Conservation (phyloP, 2,113 vertebrate species). For the Calidris pygmaea region DNA sequence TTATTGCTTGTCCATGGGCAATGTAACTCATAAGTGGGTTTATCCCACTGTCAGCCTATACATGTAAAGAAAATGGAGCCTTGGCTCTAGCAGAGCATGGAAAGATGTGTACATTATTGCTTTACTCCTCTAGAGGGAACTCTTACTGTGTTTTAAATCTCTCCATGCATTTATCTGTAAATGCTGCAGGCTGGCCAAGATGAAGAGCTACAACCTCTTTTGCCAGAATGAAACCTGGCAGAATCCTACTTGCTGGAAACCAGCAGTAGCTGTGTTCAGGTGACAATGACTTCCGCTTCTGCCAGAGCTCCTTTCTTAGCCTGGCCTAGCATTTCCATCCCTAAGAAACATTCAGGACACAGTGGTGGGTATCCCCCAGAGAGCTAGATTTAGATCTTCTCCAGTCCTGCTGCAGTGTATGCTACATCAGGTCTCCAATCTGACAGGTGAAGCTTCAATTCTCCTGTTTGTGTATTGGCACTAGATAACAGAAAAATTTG, state of each 20-base stretch:
- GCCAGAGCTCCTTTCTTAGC: not conserved
- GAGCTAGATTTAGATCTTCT: not conserved
- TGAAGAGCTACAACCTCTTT: not conserved
- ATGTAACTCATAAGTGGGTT: not conserved
- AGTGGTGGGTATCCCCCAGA: not conserved
- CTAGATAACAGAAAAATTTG: not conserved
- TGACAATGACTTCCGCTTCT: not conserved
- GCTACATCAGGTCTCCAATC: not conserved
- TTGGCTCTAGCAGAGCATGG: not conserved
- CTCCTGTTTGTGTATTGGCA: not conserved
- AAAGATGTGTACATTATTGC: not conserved
- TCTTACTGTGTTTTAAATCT: conserved; percentile 1
- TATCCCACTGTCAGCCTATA: not conserved
- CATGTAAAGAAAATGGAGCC: not conserved
- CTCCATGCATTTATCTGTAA: not conserved
- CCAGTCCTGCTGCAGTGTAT: not conserved
- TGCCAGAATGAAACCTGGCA: not conserved
- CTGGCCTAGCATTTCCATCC: not conserved
- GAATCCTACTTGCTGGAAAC: not conserved
- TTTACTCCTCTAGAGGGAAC: conserved; percentile 59
- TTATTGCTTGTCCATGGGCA: not conserved
- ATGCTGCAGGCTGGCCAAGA: not conserved
- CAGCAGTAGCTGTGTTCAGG: not conserved
- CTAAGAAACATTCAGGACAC: not conserved
- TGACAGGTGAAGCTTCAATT: not conserved